phyloP scores from a whole-genome alignment of 2,113 vertebrate species.

The Sakesphorus luctuosus region DNA sequence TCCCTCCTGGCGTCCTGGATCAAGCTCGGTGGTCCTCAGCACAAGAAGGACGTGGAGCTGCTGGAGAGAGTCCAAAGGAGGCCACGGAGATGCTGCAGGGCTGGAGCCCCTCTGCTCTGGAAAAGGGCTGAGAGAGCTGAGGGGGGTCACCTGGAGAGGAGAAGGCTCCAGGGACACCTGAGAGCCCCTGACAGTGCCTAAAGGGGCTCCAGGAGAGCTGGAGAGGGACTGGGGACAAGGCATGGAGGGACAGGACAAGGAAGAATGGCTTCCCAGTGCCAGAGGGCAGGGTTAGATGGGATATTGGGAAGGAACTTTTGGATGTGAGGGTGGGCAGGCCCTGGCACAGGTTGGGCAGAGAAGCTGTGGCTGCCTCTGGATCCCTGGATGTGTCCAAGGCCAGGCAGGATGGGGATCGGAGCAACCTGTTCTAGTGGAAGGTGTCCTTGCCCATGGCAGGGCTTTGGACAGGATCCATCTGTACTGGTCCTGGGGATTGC shows the following conservation, averaged over 20 bases:
- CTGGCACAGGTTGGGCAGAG: neutral
- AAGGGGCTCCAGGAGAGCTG: neutral
- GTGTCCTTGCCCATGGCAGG: neutral
- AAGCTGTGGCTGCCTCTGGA: neutral
- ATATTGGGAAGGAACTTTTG: neutral
- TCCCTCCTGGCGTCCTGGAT: fast-evolving
- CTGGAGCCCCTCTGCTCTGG: neutral
- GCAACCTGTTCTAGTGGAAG: fast-evolving
- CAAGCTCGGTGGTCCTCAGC: neutral
- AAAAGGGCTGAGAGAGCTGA: neutral
- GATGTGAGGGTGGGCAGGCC: fast-evolving
- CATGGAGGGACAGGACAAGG: neutral
- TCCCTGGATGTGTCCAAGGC: fast-evolving
- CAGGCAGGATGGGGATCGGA: fast-evolving
- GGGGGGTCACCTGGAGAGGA: neutral
- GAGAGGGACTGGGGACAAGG: neutral
- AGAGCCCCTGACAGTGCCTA: neutral
- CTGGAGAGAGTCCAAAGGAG: neutral
- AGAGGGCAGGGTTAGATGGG: neutral
- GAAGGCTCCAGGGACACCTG: neutral
- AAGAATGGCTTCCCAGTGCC: neutral
- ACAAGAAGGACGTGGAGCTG: fast-evolving
- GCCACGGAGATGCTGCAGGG: neutral
- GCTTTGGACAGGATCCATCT: neutral
- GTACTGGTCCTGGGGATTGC: neutral